phyloP scores from a whole-genome alignment of 2,888 invertebrate genomes.

The Heteromyza rotundicornis region DNA sequence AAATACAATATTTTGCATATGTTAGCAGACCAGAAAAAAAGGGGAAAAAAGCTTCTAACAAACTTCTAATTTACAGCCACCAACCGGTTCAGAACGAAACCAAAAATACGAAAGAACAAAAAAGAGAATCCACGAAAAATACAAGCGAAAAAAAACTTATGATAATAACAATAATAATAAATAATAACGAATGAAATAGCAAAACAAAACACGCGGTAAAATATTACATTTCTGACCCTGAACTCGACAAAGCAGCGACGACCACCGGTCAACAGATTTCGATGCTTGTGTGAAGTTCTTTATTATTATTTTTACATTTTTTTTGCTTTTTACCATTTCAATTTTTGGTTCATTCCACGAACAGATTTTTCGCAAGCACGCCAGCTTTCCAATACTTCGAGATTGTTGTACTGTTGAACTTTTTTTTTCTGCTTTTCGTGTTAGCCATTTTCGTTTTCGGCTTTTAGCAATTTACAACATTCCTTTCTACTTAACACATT shows the following conservation, averaged over 20 bases:
- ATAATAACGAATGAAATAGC: conserved; percentile 21
- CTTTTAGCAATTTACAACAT: conserved; percentile 23
- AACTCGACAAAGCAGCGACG: conserved; percentile 18
- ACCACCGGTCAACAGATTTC: conserved; percentile 14
- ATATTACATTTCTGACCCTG: conserved; percentile 25
- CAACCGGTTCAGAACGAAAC: too few relatives aligned
- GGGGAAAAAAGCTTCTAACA: too few relatives aligned
- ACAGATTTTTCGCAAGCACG: too few relatives aligned
- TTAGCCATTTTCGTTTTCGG: not conserved
- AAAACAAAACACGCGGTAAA: conserved; percentile 23
- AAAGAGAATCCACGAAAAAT: not conserved
- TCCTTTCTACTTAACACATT: conserved; percentile 27
- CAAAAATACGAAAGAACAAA: not conserved
- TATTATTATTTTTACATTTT: too few relatives aligned
- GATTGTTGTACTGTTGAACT: too few relatives aligned
- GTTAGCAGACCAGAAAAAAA: too few relatives aligned
- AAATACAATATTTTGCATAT: too few relatives aligned
- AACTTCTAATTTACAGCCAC: too few relatives aligned
- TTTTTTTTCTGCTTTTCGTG: not conserved
- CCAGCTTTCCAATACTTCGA: too few relatives aligned
- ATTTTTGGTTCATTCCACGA: not conserved
- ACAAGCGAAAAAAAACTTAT: not conserved
- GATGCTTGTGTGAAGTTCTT: too few relatives aligned
- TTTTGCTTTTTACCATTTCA: too few relatives aligned
- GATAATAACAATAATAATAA: conserved; percentile 8